Conservation (phyloP, 2,888 invertebrate genomes). For the Troides helena region DNA sequence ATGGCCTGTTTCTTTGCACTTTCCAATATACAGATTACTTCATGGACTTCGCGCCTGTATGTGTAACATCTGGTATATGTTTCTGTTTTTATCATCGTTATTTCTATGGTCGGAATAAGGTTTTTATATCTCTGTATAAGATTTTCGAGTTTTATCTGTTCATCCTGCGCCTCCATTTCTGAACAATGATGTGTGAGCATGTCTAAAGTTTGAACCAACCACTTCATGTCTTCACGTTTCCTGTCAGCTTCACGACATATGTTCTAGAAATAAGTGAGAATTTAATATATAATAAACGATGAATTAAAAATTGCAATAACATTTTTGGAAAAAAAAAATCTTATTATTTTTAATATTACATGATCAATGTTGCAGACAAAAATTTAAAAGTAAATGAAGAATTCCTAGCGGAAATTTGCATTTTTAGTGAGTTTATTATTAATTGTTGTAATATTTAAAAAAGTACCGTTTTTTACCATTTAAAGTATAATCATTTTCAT, state of each 20-base stretch:
- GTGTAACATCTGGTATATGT: constrained; percentile 95
- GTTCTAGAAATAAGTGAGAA: constrained; percentile 78
- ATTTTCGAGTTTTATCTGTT: constrained; percentile 90
- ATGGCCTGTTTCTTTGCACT: constrained; percentile 87
- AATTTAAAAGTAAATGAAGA: too few relatives aligned
- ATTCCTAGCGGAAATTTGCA: too few relatives aligned
- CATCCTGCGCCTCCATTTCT: constrained; percentile 87
- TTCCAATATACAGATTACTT: constrained; percentile 88
- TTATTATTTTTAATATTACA: too few relatives aligned
- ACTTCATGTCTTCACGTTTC: constrained; percentile 96
- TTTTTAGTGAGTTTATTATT: too few relatives aligned
- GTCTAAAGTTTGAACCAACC: constrained; percentile 95
- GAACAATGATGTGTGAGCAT: constrained; percentile 90
- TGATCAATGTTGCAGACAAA: too few relatives aligned
- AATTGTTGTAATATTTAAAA: too few relatives aligned
- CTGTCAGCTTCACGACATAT: constrained; percentile 94
- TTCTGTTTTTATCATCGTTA: constrained; percentile 95
- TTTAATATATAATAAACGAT: too few relatives aligned
- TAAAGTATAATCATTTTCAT: too few relatives aligned
- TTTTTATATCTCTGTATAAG: constrained; percentile 94
- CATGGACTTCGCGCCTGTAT: constrained; percentile 92
- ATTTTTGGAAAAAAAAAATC: too few relatives aligned
- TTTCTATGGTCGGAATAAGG: constrained; percentile 93
- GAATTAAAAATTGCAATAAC: too few relatives aligned
- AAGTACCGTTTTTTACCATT: too few relatives aligned